Evolutionary conservation across 2,888 invertebrate genomes (phyloP), one percentile per base, ranked within the genome.

Genomic region (Drosophila mettleri): DNA sequence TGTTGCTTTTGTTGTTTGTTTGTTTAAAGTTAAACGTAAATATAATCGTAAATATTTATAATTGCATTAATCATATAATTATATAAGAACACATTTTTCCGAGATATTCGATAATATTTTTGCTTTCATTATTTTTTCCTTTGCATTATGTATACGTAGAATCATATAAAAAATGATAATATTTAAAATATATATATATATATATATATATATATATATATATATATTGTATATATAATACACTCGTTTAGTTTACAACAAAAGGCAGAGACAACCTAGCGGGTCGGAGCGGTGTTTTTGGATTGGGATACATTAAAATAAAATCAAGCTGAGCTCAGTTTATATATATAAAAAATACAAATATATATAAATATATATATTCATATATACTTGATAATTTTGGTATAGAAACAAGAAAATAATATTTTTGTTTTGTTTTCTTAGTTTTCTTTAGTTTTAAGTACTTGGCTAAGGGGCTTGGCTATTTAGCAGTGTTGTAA

Each of bases 51-150:
- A 75, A 65, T 71, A 82, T 80, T 82, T 76, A 61, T 78, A 76
- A 78, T 80, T 78, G 67, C 81, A 83, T 74, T 81, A 76, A 81
- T 80, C 78, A 76, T 45, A 48, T 68, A 81, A 83, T 82, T 74
- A 80, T 74, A 75, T 84, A 85, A 85, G 84, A 85, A 85, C 85
- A 86, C 86, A 85, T 85, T 82, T 74, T 82, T 85, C 84, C 84
- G 80, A 84, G 84, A 84, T 86, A 85, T 85, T 85, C 86, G 86
- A 85, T 85, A 74, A 45, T 45, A 45, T 27, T 78, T 53, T 46
- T 49, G 43, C 53, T 53, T 57, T 63, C 45, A 20, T 38, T 34
- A 38, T 48, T 31, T 20, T 16, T 29, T 66, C 60, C 58, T 34
- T 51, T 74, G 29, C 63, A 51, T 52, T 72, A 74, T 69, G 53